Conservation (phyloP, 2,113 vertebrate genomes). For the Oreotrochilus melanogaster region DNA sequence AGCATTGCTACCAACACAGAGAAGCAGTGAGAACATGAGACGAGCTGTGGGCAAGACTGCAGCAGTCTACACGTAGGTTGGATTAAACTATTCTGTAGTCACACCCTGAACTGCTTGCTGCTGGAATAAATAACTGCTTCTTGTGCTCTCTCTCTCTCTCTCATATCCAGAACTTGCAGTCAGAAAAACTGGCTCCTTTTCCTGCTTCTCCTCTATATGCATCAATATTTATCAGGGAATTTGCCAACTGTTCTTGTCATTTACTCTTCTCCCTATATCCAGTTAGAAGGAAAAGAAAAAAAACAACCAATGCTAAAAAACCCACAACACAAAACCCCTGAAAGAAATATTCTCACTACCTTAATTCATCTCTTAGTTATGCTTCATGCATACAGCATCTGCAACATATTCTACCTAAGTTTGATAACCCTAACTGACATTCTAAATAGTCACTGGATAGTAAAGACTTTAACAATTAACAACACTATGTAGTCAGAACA, state of each 20-base stretch:
- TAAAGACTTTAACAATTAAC: neutral
- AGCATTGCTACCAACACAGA: slow-evolving; percentile 42
- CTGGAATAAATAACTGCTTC: slow-evolving; percentile 58
- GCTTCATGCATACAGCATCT: neutral
- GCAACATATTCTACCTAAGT: neutral
- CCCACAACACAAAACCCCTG: neutral
- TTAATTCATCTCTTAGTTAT: neutral
- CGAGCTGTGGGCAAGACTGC: slow-evolving; percentile 41
- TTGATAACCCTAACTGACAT: neutral
- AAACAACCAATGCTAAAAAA: neutral
- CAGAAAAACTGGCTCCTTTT: slow-evolving; percentile 42
- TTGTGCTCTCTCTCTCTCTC: slow-evolving; percentile 47
- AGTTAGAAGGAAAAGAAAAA: neutral
- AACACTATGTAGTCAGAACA: neutral
- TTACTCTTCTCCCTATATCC: slow-evolving; percentile 12
- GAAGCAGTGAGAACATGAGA: slow-evolving; percentile 52
- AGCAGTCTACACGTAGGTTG: slow-evolving; percentile 59
- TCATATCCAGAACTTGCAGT: slow-evolving; percentile 36
- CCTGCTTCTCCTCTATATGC: slow-evolving; percentile 35
- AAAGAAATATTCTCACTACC: neutral
- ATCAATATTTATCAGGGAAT: slow-evolving; percentile 67
- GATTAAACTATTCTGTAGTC: slow-evolving; percentile 60
- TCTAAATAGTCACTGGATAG: neutral
- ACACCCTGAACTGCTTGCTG: slow-evolving; percentile 38
- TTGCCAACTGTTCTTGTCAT: slow-evolving; percentile 58